Conservation (phyloP, 2,113 vertebrate species). For the Eublepharis macularius region DNA sequence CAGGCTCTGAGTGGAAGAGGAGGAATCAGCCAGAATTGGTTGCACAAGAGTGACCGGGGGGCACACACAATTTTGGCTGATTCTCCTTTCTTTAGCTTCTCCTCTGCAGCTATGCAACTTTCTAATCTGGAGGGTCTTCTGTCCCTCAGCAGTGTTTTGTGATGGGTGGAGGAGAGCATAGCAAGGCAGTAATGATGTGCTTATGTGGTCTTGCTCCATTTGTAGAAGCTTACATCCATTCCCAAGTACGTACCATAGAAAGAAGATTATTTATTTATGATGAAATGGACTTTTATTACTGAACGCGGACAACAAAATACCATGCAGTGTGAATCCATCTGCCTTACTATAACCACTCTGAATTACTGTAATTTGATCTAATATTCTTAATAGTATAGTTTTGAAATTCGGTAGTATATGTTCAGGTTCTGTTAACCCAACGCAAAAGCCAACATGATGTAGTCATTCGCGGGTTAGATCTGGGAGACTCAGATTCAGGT, state of each 20-base stretch:
- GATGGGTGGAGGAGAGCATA: not conserved
- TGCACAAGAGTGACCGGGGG: too few species aligned
- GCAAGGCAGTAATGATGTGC: not conserved
- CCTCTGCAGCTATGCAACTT: too few species aligned
- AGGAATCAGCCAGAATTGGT: too few species aligned
- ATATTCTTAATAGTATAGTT: not conserved
- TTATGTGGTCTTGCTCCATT: not conserved
- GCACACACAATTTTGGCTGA: too few species aligned
- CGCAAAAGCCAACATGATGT: too few species aligned
- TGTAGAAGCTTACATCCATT: too few species aligned
- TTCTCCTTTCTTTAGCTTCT: too few species aligned
- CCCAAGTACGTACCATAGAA: not conserved
- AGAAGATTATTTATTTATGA: not conserved
- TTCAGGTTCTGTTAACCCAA: not conserved
- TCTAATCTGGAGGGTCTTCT: too few species aligned
- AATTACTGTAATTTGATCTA: not conserved
- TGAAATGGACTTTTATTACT: not conserved
- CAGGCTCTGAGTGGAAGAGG: too few species aligned
- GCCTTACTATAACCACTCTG: not conserved
- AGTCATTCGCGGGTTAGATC: too few species aligned
- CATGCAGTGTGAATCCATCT: not conserved
- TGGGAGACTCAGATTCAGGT: too few species aligned
- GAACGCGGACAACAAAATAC: not conserved
- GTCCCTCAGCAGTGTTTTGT: not conserved
- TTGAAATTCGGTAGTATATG: not conserved